Conservation (phyloP, 2,797 vertebrate genomes). For the Tokudaia muenninki region DNA sequence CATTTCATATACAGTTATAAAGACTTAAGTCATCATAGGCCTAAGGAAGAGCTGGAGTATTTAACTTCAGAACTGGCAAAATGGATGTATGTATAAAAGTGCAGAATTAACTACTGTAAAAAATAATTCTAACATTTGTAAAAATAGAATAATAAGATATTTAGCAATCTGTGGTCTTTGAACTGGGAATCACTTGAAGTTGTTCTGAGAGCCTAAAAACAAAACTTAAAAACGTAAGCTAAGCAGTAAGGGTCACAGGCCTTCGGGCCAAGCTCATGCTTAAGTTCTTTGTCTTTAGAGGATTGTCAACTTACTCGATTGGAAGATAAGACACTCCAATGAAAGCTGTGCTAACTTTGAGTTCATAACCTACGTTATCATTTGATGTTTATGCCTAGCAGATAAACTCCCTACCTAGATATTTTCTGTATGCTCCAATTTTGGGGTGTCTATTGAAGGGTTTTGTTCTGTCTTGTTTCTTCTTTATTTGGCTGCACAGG, state of each 20-base stretch:
- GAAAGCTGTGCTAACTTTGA: slow-evolving; percentile 48
- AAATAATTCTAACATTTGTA: neutral
- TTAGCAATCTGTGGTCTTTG: neutral
- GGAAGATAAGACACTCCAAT: slow-evolving; percentile 44
- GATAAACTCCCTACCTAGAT: slow-evolving; percentile 48
- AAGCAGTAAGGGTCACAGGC: neutral
- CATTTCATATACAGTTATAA: neutral
- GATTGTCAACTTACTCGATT: slow-evolving; percentile 3
- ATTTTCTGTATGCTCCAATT: slow-evolving; percentile 39
- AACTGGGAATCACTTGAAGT: neutral
- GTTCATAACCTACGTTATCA: neutral
- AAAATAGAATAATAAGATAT: neutral
- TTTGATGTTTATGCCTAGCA: slow-evolving; percentile 43
- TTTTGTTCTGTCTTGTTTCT: slow-evolving; percentile 81
- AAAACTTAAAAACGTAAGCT: neutral
- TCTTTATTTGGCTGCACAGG: slow-evolving; percentile 81
- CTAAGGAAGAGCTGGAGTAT: neutral
- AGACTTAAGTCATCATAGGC: neutral
- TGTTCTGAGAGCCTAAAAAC: neutral
- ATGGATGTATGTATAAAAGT: neutral
- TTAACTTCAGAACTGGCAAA: neutral
- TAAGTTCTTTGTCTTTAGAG: neutral
- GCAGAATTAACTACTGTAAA: neutral
- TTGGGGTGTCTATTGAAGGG: slow-evolving; percentile 76
- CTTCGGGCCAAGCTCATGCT: slow-evolving; percentile 25